Evolutionary conservation across 2,113 vertebrate genomes (phyloP), one percentile per base, ranked within the genome.

Genomic region (Xenus cinereus): DNA sequence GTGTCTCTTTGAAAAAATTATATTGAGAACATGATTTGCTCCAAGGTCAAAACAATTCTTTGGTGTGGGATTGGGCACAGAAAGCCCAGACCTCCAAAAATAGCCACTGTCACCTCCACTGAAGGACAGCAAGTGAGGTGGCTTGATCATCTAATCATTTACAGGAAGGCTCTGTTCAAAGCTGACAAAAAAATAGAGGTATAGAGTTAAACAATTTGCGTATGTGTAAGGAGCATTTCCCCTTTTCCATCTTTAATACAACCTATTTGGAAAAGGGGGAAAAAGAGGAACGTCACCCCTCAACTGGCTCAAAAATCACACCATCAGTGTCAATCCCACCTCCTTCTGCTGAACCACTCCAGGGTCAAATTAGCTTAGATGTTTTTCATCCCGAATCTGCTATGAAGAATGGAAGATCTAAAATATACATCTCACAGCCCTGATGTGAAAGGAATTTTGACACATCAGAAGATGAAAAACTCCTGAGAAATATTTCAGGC

Each of bases 361-460:
- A 4, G 12, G 48, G 15, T 4, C 9, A 21, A 9, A 27, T 27
- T 33, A 80, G 7, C 39, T 22, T 2, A 4, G 23, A 39, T 5
- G 3, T 3, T 14, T 83, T 43, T 12, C 5, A 37, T 16, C 8
- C 53, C 76, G 13, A 18, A 22, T 53, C 79, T 51, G 10, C 21
- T 63, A 12, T 2, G 26, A 73, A 62, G 30, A 83, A 39, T 3
- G 46, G 16, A 59, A 79, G 54, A 56, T 19, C 19, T 72, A 28
- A 84, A 71, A 0, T 0, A 67, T 21, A 53, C 20, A 59, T 33
- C 86, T 53, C n/a, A 0, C 22, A 20, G 50, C 39, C n/a, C 32
- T 10, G 1, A 39, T 0, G 1, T 1, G 17, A 46, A 64, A 22
- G n/a, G 43, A 63, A 64, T 46, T 59, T 14, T 23, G 46, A 43